Evolutionary conservation across 2,888 invertebrate genomes (phyloP), one percentile per base, ranked within the genome.

Genomic region (Rhabditophanes sp.): DNA sequence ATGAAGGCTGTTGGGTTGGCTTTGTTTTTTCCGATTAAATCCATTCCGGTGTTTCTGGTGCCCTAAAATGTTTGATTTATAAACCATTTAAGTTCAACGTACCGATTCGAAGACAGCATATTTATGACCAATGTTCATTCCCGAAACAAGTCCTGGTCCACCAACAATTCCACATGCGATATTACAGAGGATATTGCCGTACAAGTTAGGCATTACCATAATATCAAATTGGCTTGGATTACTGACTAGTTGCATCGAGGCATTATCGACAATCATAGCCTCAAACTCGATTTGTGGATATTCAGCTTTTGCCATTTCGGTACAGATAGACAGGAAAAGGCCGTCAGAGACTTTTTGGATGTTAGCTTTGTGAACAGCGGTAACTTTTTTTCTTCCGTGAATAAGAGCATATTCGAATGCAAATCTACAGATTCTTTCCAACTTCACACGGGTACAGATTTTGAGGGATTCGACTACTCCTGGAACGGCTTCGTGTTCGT

Each of bases 311-410:
- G 87, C 80, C 33, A 93, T 75, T 37, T 76, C 74, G 6, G 76
- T 33, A 20, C 45, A 40, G 0, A 80, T 80, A 59, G 85, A 81
- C 58, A 96, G 68, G 67, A 96, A 96, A n/a, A 93, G 72, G 1
- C 93, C 93, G 68, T 96, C 93, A 0, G 87, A 87, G 1, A 90
- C 67, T 71, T 93, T 96, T 87, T 77, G 93, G 35, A 96, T 93
- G 66, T 93, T 93, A 0, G 93, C 93, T 67, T 96, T 96, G 71
- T 96, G 93, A 33, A 96, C 80, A 2, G 87, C 87, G 1, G 93
- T 93, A n/a, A 93, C 79, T 72, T 82, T 87, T 71, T 83, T 88
- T 34, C 90, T 75, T 16, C 78, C 78, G 57, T 82, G 75, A 42
- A 72, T 71, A 56, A 75, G 76, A 1, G 93, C 93, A 69, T 76